Percentiles rank a stretch among this genome's conserved stretches.
Evolutionary conservation across 2,888 invertebrate genomes (phyloP).

Genomic region (Oxystoma pomonae): DNA sequence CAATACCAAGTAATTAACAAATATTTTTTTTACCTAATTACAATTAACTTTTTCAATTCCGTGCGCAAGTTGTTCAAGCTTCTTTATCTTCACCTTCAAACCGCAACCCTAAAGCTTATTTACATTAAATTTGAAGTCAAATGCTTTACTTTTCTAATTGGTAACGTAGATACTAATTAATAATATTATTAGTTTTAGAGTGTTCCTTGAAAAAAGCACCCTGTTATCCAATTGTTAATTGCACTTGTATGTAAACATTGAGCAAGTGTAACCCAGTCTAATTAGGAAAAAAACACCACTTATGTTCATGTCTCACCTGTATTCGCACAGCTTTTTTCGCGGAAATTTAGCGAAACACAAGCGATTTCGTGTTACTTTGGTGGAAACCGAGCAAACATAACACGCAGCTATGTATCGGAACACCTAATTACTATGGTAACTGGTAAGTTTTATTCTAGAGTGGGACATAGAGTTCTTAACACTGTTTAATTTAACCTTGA

Average conservation of each 20-base stretch:
- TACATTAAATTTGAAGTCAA: too few relatives aligned
- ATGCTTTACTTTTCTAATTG: too few relatives aligned
- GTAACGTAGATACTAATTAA: too few relatives aligned
- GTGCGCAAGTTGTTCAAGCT: too few relatives aligned
- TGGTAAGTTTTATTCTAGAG: neutral
- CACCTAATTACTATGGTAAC: neutral
- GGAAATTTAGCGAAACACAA: neutral
- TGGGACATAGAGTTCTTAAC: neutral
- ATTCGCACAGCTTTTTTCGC: constrained; percentile 1
- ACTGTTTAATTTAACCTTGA: too few relatives aligned
- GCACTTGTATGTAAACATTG: neutral
- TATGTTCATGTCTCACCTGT: constrained; percentile 4
- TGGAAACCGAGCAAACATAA: neutral
- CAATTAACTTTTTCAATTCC: too few relatives aligned
- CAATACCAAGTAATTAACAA: too few relatives aligned
- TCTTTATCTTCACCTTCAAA: too few relatives aligned
- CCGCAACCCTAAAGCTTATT: too few relatives aligned
- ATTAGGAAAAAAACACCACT: neutral
- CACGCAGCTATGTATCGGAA: neutral
- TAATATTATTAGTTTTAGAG: too few relatives aligned
- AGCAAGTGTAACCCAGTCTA: neutral
- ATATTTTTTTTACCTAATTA: too few relatives aligned
- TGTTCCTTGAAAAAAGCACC: too few relatives aligned
- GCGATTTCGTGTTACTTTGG: neutral
- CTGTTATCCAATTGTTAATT: neutral